Percentiles rank a stretch among this genome's conserved stretches.
Conservation (phyloP, 2,888 invertebrate genomes). For the Odontothrips loti region DNA sequence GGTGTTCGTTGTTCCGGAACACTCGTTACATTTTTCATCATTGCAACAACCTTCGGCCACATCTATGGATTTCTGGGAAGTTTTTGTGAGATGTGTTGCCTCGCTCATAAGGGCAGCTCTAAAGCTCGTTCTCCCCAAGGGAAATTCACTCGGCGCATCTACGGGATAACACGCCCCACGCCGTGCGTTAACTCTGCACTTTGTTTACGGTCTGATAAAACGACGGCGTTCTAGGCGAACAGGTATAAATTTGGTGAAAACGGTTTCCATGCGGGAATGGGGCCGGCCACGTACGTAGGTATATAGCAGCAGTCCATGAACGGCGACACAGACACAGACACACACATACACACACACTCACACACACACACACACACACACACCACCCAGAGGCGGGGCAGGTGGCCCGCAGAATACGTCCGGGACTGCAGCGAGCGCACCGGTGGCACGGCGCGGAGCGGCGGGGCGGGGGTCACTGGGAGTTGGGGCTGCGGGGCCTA, state of each 20-base stretch:
- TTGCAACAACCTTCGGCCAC: conserved; percentile 10
- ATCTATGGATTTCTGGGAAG: background rate
- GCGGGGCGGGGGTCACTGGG: background rate
- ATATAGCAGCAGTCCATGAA: too few species aligned
- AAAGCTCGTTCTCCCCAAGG: background rate
- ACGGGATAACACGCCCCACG: background rate
- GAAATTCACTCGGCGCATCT: background rate
- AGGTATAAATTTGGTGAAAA: too few species aligned
- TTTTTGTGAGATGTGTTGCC: conserved; percentile 1
- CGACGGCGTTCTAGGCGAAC: too few species aligned
- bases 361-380: too few species aligned
- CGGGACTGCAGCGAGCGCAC: background rate
- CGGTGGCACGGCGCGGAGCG: background rate
- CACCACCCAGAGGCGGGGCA: too few species aligned
- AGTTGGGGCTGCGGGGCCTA: background rate
- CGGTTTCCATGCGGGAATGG: too few species aligned
- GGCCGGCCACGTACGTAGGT: too few species aligned
- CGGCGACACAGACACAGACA: too few species aligned
- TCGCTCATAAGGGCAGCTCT: background rate
- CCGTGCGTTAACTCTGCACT: too few species aligned
- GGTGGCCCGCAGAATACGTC: background rate
- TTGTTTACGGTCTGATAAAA: too few species aligned
- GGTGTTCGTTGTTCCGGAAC: conserved; percentile 24
- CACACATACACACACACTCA: too few species aligned
- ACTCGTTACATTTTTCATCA: conserved; percentile 26